Evolutionary conservation across 2,113 vertebrate genomes (phyloP).

Genomic region (Beaufortia kweichowensis): DNA sequence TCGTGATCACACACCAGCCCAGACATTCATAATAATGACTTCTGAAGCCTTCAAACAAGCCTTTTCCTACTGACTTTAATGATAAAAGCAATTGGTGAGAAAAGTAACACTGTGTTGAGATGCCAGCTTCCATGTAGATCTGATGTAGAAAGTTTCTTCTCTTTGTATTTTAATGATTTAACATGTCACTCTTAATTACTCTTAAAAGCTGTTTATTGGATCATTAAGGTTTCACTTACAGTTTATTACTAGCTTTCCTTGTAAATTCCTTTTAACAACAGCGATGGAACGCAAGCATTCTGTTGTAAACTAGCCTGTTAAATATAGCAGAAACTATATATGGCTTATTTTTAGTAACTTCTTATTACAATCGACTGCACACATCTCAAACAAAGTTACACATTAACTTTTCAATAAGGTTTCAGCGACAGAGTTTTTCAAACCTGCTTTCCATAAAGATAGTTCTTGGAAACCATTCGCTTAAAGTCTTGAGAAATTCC

Average conservation of each 20-base stretch:
- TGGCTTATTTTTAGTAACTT: constrained; percentile 7
- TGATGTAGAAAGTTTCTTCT: not conserved
- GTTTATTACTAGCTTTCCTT: constrained; percentile 41
- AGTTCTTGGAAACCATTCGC: constrained; percentile 35
- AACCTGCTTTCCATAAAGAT: constrained; percentile 33
- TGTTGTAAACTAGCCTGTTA: constrained; percentile 3
- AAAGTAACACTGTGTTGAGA: not conserved
- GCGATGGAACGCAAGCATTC: not conserved
- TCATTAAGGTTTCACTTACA: constrained; percentile 34
- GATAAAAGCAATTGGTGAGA: constrained; percentile 8
- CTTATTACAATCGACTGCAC: not conserved
- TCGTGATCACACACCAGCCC: constrained; percentile 12
- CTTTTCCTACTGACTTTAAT: not conserved
- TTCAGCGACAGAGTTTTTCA: constrained; percentile 36
- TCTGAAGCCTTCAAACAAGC: not conserved
- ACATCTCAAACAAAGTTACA: constrained; percentile 43
- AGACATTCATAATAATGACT: constrained; percentile 9
- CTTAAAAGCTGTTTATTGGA: constrained; percentile 35
- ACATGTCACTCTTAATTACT: constrained; percentile 34
- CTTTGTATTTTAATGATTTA: constrained; percentile 32
- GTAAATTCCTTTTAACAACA: not conserved
- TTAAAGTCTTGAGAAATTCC: constrained; percentile 22
- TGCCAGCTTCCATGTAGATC: not conserved
- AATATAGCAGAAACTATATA: constrained; percentile 17
- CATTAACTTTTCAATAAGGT: constrained; percentile 48